Conservation (phyloP, 2,113 vertebrate genomes). For the Cyanoramphus novaezelandiae region DNA sequence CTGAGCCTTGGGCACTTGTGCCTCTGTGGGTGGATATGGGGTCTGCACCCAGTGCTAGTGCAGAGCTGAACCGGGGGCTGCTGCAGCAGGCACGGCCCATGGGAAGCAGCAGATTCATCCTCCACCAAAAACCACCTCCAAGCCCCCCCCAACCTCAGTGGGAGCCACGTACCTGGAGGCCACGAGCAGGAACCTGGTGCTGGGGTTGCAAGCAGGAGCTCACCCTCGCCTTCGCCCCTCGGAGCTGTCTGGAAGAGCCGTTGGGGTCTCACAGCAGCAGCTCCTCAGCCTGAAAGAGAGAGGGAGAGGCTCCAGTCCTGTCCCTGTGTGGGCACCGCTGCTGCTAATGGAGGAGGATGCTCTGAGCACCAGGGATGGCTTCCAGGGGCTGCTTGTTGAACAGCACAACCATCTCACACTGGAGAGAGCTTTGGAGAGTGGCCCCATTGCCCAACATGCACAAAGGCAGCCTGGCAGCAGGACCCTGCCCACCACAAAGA, state of each 20-base stretch:
- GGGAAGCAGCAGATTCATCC: background rate
- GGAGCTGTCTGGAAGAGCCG: background rate
- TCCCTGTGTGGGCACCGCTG: background rate
- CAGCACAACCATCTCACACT: background rate
- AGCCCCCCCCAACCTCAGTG: background rate
- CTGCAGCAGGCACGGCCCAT: background rate
- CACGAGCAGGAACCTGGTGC: background rate
- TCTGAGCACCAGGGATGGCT: background rate
- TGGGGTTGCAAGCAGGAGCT: background rate
- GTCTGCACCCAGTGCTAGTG: background rate
- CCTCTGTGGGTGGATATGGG: fast-evolving
- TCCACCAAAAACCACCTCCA: background rate
- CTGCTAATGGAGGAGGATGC: background rate
- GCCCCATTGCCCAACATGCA: fast-evolving
- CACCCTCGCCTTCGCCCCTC: background rate
- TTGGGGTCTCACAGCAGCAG: constrained; percentile 40
- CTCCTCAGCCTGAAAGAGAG: constrained; percentile 63
- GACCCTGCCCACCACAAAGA: background rate
- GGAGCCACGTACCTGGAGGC: constrained; percentile 32
- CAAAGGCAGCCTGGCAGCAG: background rate
- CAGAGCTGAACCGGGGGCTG: background rate
- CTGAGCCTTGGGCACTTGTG: background rate
- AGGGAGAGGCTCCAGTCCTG: background rate
- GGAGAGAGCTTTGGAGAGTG: background rate
- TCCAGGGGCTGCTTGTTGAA: background rate